Conservation (phyloP, 2,888 invertebrate species). For the Ypsolopha sequella region DNA sequence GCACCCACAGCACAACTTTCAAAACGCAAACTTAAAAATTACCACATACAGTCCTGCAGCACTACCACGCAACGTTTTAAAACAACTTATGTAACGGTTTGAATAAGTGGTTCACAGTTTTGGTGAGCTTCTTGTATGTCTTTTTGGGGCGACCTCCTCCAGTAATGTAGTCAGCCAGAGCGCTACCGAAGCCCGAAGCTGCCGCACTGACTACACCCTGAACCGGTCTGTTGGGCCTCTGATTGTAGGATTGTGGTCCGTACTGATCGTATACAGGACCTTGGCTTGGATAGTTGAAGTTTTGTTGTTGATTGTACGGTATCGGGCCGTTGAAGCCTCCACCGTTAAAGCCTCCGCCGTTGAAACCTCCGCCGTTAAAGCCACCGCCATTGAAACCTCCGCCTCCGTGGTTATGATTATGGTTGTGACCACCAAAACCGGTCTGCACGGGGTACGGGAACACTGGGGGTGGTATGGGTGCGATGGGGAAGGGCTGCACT, state of each 20-base stretch:
- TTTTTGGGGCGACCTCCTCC: constrained; percentile 38
- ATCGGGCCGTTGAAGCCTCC: neutral
- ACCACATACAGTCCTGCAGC: too few species aligned
- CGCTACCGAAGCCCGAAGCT: constrained; percentile 65
- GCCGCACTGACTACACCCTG: constrained; percentile 47
- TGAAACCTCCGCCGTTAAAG: constrained; percentile 13
- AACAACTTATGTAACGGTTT: constrained; percentile 49
- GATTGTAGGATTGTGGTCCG: constrained; percentile 13
- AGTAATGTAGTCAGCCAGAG: constrained; percentile 53
- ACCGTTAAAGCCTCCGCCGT: constrained; percentile 9
- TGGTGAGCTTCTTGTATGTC: constrained; percentile 44
- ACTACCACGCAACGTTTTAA: constrained; percentile 14
- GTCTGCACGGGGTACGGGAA: constrained; percentile 6
- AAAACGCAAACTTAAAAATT: too few species aligned
- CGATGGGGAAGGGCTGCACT: constrained; percentile 13
- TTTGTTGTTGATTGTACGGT: neutral
- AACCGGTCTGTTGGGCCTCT: constrained; percentile 26
- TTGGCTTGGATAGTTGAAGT: neutral
- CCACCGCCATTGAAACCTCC: constrained; percentile 22
- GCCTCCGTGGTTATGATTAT: constrained; percentile 8
- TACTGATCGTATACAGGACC: constrained; percentile 7
- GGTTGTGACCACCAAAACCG: constrained; percentile 2
- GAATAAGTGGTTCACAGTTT: constrained; percentile 39
- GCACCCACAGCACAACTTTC: too few species aligned
- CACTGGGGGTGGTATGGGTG: constrained; percentile 8